These are phyloP conservation scores for Entelurus aequoreus DNA, from an alignment of 2,113 vertebrate genomes.

Conservation along the genomic window DNA sequence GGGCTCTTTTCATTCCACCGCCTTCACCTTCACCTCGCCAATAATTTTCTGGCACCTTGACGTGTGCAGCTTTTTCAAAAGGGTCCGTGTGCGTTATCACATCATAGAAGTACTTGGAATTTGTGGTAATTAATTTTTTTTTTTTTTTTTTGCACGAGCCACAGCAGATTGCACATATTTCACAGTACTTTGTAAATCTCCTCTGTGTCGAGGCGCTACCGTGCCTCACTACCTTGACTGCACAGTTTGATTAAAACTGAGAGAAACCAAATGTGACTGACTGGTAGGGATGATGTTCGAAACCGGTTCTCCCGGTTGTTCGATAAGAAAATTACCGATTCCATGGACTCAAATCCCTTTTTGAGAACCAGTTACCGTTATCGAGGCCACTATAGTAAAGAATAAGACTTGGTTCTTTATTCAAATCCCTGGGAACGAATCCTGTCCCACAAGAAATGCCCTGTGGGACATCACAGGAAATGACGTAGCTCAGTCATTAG, in stretches of 20 bases:
- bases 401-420: too few relatives aligned
- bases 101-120: constrained; percentile 34
- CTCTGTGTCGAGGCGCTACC: constrained; percentile 15
- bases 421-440: too few relatives aligned
- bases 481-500: too few relatives aligned
- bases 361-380: too few relatives aligned
- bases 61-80: constrained; percentile 16
- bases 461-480: too few relatives aligned
- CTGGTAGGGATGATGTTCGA: too few relatives aligned
- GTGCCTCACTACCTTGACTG: constrained; percentile 26
- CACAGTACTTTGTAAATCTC: constrained; percentile 33
- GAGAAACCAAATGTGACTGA: constrained; percentile 31
- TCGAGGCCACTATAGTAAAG: too few relatives aligned
- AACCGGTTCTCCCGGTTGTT: too few relatives aligned
- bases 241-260: constrained; percentile 28
- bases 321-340: too few relatives aligned
- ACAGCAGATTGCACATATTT: constrained; percentile 27
- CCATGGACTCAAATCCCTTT: too few relatives aligned
- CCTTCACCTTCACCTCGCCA: constrained; percentile 40
- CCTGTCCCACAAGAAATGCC: too few relatives aligned
- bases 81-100: constrained; percentile 30
- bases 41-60: constrained; percentile 30
- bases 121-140: constrained; percentile 36
- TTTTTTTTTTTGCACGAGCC: constrained; percentile 22
- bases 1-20: constrained; percentile 36